Evolutionary conservation across 2,888 invertebrate species (phyloP), one percentile per base, ranked within the genome.

Genomic region (Nomada fabriciana): DNA sequence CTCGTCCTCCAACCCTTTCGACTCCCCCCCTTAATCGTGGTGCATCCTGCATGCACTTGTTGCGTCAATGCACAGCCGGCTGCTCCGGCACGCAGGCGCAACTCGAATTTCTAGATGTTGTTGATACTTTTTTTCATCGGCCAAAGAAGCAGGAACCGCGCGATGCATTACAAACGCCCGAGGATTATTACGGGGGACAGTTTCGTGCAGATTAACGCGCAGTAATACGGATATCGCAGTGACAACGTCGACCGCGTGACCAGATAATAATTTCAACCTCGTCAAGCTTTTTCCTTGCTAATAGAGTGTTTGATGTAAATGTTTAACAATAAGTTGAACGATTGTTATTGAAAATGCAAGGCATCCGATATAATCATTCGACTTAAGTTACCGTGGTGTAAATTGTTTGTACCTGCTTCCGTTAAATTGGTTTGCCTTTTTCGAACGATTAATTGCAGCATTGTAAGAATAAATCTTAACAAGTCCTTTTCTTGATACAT

Each of bases 41-140:
- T 90, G 90, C 90, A 90, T 89, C 83, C 88, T 85, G 88, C 81
- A 85, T 91, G 89, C 92, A 93, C 93, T 93, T 93, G 93, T 93
- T 93, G 93, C 92, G 91, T 85, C 89, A 81, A 79, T 82, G 84
- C 87, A 86, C 86, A 87, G 78, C 85, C 76, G 77, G 86, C 85
- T 77, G 76, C 50, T 67, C 29, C 47, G 74, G 82, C 67, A 80
- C 83, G 83, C 84, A 77, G 80, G 63, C 84, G 84, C 80, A 72
- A 82, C 85, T 84, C 84, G 75, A 80, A 82, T 85, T 84, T 85
- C 77, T 80, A 36, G 57, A 83, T 80, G 76, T 82, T 73, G 71
- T 75, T 80, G 76, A 81, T 77, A 61, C 50, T 64, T 42, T 23
- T 25, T 43, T 29, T 57, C 43, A 63, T 52, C 67, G 29, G 20